Base-by-base conservation (phyloP, 2,888 invertebrate genomes). In the Unio delphinus region DNA sequence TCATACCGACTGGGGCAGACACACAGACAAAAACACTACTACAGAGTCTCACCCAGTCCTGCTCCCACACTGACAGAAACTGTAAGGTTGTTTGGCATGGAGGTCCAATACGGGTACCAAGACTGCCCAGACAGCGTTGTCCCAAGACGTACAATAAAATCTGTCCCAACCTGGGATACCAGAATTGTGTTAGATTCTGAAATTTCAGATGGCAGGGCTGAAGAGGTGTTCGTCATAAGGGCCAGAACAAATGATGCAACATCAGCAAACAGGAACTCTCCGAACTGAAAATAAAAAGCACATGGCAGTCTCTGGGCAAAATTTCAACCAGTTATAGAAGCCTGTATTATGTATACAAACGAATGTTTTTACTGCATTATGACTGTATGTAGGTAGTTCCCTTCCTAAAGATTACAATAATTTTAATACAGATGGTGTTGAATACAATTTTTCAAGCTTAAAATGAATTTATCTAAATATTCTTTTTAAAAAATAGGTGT, bases 231-330 rank as follows among this genome's bases (percentile, higher is more conserved):
- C 7, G 81, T 72, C 23, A 68, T 61, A 6, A 84, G 62, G 1
- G 62, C 61, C 3, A 81, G 73, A 23, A 64, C 69, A 61, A 84
- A 76, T 8, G 61, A 64, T 15, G 80, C 64, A 6, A 74, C 74
- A 61, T 86, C 85, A 28, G 82, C 79, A 75, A 87, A 83, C 70
- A 76, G 80, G 15, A 87, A 68, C 4, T 68, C 59, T 3, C 72
- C 74, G 65, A 82, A 79, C 87, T 87, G 76, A 11, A 68, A 68
- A 64, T 56, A 2, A 58, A 18, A 57, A 61, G 11, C 18, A 45
- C 45, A 45, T 45, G 45, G 15, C 15, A 45, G 15, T 45, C 45
- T 11, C 45, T 45, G 45, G 45, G 8, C 15, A 45, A 15, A 45
- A 15, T 15, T 45, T 45, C 45, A 45, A 45, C 45, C 15, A 45